Conservation (phyloP, 2,888 invertebrate species). For the Cryptophagus acutangulus region DNA sequence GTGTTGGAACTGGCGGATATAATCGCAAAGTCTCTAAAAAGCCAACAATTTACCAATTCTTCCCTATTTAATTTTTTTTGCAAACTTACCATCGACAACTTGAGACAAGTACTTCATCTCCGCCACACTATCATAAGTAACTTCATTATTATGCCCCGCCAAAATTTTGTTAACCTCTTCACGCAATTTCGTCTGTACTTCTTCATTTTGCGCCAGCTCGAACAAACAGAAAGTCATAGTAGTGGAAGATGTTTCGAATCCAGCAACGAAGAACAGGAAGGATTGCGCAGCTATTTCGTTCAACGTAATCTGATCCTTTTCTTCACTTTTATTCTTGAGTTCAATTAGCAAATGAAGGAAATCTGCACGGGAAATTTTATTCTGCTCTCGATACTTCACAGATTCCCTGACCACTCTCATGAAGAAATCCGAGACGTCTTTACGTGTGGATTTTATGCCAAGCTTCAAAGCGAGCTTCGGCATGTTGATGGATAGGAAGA, state of each 20-base stretch:
- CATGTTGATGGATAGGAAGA: slow-evolving; percentile 19
- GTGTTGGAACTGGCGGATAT: slow-evolving; percentile 39
- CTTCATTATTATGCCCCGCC: slow-evolving; percentile 34
- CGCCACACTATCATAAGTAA: slow-evolving; percentile 46
- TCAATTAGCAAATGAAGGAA: slow-evolving; percentile 32
- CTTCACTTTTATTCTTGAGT: slow-evolving; percentile 22
- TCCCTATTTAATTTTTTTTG: not conserved
- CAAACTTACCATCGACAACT: slow-evolving; percentile 28
- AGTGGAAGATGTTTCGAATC: slow-evolving; percentile 14
- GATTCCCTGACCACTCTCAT: slow-evolving; percentile 30
- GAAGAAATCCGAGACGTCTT: slow-evolving; percentile 35
- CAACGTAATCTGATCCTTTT: slow-evolving; percentile 23
- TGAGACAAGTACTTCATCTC: slow-evolving; percentile 49
- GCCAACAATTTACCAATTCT: no score
- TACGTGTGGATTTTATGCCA: slow-evolving; percentile 18
- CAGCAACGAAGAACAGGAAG: slow-evolving; percentile 19
- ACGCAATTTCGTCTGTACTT: slow-evolving; percentile 39
- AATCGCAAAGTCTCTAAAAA: slow-evolving; percentile 43
- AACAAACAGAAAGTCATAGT: slow-evolving; percentile 54
- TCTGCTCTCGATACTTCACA: slow-evolving; percentile 31
- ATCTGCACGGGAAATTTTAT: slow-evolving; percentile 27
- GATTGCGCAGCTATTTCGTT: slow-evolving; percentile 48
- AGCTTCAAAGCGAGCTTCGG: slow-evolving; percentile 22
- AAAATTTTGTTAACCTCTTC: slow-evolving; percentile 42
- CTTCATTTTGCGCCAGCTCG: slow-evolving; percentile 48